phyloP scores from a whole-genome alignment of 2,113 vertebrate genomes.

The Amazona vittata region DNA sequence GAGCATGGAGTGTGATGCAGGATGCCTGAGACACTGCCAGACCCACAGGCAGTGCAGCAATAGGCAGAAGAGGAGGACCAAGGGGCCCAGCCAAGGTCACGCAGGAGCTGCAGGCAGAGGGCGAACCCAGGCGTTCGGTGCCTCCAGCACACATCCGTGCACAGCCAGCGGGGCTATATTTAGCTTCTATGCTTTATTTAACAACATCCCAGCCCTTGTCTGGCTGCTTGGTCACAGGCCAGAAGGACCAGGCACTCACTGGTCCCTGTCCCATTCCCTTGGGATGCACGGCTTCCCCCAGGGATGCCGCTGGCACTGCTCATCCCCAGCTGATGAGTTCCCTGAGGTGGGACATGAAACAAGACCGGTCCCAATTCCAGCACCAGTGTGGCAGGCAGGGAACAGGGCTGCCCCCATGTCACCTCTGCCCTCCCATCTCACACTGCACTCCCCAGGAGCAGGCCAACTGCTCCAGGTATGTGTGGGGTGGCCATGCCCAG shows the following conservation, averaged over 20 bases:
- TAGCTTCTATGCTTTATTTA: neutral
- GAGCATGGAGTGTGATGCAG: neutral
- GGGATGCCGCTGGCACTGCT: neutral
- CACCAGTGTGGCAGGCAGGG: neutral
- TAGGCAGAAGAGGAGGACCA: neutral
- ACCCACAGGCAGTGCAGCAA: neutral
- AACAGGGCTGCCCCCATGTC: neutral
- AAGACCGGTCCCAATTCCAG: neutral
- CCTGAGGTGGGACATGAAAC: rapidly evolving
- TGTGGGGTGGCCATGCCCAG: neutral
- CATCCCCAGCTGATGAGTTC: neutral
- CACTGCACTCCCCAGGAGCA: neutral
- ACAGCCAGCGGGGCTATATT: neutral
- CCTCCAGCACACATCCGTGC: neutral
- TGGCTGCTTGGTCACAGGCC: neutral
- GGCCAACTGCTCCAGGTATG: neutral
- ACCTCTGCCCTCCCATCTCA: neutral
- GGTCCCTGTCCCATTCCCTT: neutral
- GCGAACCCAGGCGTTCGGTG: neutral
- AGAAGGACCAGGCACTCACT: neutral
- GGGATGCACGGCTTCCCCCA: rapidly evolving
- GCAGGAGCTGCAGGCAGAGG: neutral
- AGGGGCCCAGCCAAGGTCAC: constrained; percentile 20
- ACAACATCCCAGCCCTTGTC: neutral
- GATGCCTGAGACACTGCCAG: neutral